Conservation (phyloP, 1,140 invertebrate species). For the Bombus difficillimus region DNA sequence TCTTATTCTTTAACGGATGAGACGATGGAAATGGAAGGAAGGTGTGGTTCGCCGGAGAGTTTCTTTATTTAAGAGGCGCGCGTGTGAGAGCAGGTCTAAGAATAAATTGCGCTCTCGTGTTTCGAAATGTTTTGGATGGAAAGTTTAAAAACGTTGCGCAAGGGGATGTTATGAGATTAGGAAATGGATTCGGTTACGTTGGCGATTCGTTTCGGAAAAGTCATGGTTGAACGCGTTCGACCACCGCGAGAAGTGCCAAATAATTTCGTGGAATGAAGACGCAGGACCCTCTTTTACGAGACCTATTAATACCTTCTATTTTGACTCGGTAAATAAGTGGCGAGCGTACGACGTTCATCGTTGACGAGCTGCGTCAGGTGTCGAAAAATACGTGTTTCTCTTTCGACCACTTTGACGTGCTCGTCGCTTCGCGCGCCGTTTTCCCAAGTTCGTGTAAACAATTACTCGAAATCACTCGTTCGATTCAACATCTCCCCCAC, state of each 20-base stretch:
- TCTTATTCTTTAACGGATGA: neutral
- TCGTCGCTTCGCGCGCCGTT: constrained; percentile 24
- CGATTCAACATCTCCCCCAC: neutral
- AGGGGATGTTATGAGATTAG: neutral
- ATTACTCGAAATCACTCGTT: constrained; percentile 37
- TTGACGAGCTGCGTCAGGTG: constrained; percentile 50
- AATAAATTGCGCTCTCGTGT: neutral
- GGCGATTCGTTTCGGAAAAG: constrained; percentile 1
- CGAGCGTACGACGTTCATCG: constrained; percentile 27
- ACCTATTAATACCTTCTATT: constrained; percentile 57
- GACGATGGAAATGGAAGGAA: neutral
- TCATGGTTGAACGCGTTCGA: constrained; percentile 1
- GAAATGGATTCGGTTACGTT: neutral
- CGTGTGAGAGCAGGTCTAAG: neutral
- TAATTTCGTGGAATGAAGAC: constrained; percentile 45
- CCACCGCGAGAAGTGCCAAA: constrained; percentile 28
- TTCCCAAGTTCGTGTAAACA: constrained; percentile 45
- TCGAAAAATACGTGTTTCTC: constrained; percentile 36
- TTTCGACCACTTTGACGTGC: constrained; percentile 40
- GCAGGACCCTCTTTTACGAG: constrained; percentile 44
- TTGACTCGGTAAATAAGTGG: constrained; percentile 51
- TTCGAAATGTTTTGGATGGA: constrained; percentile 7
- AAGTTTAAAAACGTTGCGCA: neutral
- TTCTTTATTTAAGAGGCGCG: neutral
- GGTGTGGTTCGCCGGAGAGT: neutral